Base-by-base conservation (phyloP, 2,797 vertebrate species). In the Tamandua tetradactyla region DNA sequence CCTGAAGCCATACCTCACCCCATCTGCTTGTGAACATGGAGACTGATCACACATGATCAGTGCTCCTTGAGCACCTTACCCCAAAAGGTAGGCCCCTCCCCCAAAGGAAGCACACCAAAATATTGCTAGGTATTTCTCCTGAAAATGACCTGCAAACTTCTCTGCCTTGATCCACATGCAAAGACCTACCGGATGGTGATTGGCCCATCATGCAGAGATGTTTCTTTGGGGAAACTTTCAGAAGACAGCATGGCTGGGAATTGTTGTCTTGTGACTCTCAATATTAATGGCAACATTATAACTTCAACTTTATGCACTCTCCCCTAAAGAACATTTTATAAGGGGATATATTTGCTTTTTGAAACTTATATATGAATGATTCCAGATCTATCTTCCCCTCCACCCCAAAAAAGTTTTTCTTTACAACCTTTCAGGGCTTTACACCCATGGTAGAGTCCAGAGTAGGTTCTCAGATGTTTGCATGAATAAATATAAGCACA, bases 331-430 rank as follows among this genome's bases (percentile, higher is more conserved):
- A 52, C 2, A 69, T 89, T 69, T 86, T 87, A n/a, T 32, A 25
- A 52, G 74, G 83, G 44, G 68, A 30, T 49, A 62, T 4, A 15
- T 84, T 87, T 69, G 30, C 68, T 89, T 40, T 93, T 89, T 79
- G 40, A 87, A 94, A 93, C 4, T 14, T 32, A 35, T 23, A 32
- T 79, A 40, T 52, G 59, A 91, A n/a, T 75, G 20, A 14, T 78
- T 80, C 62, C 30, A 13, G 14, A 32, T 57, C 52, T 47, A 1
- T 66, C 42, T 32, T 40, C 20, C 62, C 7, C 52, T 40, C 2
- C 4, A 35, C 35, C 15, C 66, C 42, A 8, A 5, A 4, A 40
- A 42, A 68, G 32, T 87, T 64, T 80, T 23, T 59, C 11, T 90
- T 72, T 20, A 27, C 7, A 85, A 49, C 40, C 14, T 66, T 62